Conservation (phyloP, 2,113 vertebrate species). For the Bucco capensis region DNA sequence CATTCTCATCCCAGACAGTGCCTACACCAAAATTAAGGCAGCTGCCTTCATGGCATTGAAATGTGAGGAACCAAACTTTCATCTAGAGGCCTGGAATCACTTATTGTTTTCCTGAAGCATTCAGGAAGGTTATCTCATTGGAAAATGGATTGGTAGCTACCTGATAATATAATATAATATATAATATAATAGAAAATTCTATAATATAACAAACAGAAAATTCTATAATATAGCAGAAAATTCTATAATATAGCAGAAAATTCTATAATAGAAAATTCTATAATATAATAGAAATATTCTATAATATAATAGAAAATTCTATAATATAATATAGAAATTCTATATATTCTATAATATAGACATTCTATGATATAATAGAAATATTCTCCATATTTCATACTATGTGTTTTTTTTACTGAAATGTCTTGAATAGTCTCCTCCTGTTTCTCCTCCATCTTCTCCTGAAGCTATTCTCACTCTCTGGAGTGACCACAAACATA, state of each 20-base stretch:
- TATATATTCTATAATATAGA: too few species aligned
- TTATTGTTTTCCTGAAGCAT: background rate
- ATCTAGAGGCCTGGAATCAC: background rate
- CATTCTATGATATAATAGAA: background rate
- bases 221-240: too few species aligned
- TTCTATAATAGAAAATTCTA: too few species aligned
- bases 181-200: too few species aligned
- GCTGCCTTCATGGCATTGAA: background rate
- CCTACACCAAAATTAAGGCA: background rate
- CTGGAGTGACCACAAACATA: constrained; percentile 19
- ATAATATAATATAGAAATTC: too few species aligned
- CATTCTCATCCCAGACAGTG: background rate
- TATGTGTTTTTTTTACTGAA: background rate
- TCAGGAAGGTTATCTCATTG: background rate
- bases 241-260: too few species aligned
- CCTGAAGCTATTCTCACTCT: background rate
- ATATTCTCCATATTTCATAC: background rate
- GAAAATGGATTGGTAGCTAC: background rate
- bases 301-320: too few species aligned
- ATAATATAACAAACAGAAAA: too few species aligned
- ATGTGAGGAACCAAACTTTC: background rate
- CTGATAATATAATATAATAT: background rate
- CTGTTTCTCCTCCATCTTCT: background rate
- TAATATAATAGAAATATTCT: too few species aligned
- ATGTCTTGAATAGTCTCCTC: background rate